A percentile compares a stretch with the other conserved stretches of the same genome.
Conservation (phyloP, 1,140 invertebrate species). For the Lasioglossum albipes region DNA sequence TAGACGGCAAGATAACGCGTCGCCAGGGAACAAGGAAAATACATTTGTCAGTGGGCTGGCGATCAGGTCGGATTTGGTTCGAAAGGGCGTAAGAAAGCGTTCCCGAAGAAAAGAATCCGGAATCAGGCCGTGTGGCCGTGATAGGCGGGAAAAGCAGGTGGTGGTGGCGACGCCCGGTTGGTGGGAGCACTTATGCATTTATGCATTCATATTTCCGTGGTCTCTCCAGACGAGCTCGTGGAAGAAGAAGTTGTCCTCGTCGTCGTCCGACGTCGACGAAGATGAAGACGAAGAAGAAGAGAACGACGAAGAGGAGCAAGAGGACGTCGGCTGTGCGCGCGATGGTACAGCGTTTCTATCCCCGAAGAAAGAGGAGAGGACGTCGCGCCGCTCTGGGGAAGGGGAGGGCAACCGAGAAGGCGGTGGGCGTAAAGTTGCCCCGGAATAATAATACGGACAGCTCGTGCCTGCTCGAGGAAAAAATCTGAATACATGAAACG, state of each 20-base stretch:
- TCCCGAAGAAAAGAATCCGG: conserved; percentile 55
- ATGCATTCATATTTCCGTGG: conserved; percentile 81
- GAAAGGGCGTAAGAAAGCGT: conserved; percentile 48
- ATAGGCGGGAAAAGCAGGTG: conserved; percentile 59
- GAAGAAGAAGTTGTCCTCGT: conserved; percentile 65
- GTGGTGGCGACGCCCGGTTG: conserved; percentile 54
- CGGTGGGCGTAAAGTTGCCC: conserved; percentile 76
- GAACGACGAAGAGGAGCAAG: background rate
- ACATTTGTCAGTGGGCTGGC: conserved; percentile 15
- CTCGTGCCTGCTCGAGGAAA: conserved; percentile 71
- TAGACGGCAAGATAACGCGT: background rate
- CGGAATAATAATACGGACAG: conserved; percentile 81
- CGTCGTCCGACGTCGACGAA: conserved; percentile 59
- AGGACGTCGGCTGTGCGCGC: conserved; percentile 17
- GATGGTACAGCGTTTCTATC: conserved; percentile 39
- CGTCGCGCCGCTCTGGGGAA: conserved; percentile 17
- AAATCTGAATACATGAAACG: conserved; percentile 81
- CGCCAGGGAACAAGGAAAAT: background rate
- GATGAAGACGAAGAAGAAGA: conserved; percentile 37
- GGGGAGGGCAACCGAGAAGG: conserved; percentile 39
- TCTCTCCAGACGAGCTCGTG: conserved; percentile 66
- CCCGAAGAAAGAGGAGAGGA: conserved; percentile 40
- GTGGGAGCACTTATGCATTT: conserved; percentile 80
- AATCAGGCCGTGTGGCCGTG: conserved; percentile 51
- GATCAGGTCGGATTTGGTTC: conserved; percentile 22